Evolutionary conservation across 2,888 invertebrate genomes (phyloP).

Genomic region (Iphiclides podalirius): DNA sequence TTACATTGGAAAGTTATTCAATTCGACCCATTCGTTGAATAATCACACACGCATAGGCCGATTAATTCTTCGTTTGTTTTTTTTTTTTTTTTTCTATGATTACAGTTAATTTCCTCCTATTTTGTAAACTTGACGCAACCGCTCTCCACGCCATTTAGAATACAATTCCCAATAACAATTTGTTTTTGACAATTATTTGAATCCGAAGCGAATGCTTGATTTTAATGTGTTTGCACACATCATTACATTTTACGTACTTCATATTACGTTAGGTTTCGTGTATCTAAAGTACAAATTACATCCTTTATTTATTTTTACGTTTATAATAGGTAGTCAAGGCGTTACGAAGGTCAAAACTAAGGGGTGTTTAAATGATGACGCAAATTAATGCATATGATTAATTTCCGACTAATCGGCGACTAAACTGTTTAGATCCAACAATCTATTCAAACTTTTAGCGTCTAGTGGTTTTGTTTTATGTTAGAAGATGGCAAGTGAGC

Average conservation of each 20-base stretch:
- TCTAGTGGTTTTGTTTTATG: too few relatives aligned
- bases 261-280: neutral
- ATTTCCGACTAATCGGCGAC: too few relatives aligned
- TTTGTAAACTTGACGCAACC: slow-evolving; percentile 10
- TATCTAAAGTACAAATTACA: too few relatives aligned
- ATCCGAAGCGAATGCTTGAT: neutral
- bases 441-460: too few relatives aligned
- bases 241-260: neutral
- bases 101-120: slow-evolving; percentile 10
- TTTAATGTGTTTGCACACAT: too few relatives aligned
- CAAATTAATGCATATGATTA: too few relatives aligned
- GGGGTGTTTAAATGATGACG: too few relatives aligned
- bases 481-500: too few relatives aligned
- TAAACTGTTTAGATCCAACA: too few relatives aligned
- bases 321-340: too few relatives aligned
- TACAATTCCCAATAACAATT: neutral
- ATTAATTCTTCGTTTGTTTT: slow-evolving; percentile 4
- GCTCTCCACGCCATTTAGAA: slow-evolving; percentile 4
- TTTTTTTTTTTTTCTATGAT: slow-evolving; percentile 6
- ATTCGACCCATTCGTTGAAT: slow-evolving; percentile 15
- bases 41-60: slow-evolving; percentile 6
- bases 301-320: too few relatives aligned
- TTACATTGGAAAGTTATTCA: slow-evolving; percentile 21
- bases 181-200: neutral
- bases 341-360: too few relatives aligned